Conservation (phyloP, 2,888 invertebrate genomes). For the Cylindroiulus punctatus region DNA sequence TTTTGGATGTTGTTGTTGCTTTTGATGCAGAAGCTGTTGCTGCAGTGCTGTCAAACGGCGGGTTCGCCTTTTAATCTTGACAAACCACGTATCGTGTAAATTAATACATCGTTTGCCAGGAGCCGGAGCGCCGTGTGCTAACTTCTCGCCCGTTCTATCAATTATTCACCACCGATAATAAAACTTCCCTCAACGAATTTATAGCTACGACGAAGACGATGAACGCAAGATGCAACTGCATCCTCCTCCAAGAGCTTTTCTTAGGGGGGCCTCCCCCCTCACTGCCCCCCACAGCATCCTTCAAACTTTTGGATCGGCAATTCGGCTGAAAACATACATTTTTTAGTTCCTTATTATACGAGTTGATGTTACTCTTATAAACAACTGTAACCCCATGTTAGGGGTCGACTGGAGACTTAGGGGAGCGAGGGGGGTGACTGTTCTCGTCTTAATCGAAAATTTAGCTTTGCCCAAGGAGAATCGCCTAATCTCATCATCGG, state of each 20-base stretch:
- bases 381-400: background rate
- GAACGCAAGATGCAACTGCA: background rate
- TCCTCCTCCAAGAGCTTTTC: background rate
- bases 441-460: background rate
- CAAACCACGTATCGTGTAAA: slow-evolving; percentile 50
- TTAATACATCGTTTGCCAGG: slow-evolving; percentile 49
- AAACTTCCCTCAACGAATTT: slow-evolving; percentile 47
- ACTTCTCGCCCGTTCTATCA: slow-evolving; percentile 46
- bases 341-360: slow-evolving; percentile 46
- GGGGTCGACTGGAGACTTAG: background rate
- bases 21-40: background rate
- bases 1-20: background rate
- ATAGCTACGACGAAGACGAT: background rate
- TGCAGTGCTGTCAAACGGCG: background rate
- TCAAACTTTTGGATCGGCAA: slow-evolving; percentile 23
- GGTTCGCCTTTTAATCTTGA: slow-evolving; percentile 39
- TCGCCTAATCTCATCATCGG: no score
- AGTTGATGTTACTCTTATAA: slow-evolving; percentile 47
- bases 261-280: background rate
- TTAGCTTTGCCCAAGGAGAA: no score
- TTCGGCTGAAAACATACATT: slow-evolving; percentile 39
- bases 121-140: slow-evolving; percentile 33
- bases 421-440: background rate
- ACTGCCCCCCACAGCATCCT: background rate
- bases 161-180: slow-evolving; percentile 47